Percentiles rank a stretch among this genome's conserved stretches.
phyloP scores from a whole-genome alignment of 2,888 invertebrate species.

The Drosophila dives region DNA sequence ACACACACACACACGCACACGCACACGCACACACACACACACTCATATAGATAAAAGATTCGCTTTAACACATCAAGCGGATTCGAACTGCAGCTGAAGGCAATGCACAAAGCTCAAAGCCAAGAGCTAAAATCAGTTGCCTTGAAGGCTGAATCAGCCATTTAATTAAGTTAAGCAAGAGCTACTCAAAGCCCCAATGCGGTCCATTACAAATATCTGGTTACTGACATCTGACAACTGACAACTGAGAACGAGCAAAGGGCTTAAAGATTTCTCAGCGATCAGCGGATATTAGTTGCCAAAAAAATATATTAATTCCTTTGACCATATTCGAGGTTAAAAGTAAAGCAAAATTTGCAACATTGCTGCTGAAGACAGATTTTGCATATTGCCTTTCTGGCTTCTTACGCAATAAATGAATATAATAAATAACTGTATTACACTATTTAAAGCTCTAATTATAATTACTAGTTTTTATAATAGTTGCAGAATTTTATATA shows the following conservation, averaged over 20 bases:
- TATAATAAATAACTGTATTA: neutral
- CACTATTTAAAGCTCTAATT: neutral
- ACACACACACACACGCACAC: slow-evolving; percentile 3
- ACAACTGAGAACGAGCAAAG: neutral
- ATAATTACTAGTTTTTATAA: neutral
- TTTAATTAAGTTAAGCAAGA: slow-evolving; percentile 13
- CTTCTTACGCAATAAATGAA: neutral
- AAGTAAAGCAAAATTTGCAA: neutral
- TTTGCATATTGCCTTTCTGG: neutral
- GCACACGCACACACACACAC: neutral
- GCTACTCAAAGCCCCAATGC: neutral
- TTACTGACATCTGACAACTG: neutral
- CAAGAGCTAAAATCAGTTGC: slow-evolving; percentile 16
- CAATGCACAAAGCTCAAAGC: slow-evolving; percentile 16
- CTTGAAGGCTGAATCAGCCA: slow-evolving; percentile 21
- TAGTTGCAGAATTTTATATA: neutral
- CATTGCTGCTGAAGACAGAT: neutral
- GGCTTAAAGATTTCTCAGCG: neutral
- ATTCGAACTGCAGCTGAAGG: neutral
- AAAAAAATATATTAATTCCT: neutral
- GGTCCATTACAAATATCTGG: neutral
- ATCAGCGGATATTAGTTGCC: neutral
- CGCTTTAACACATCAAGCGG: slow-evolving; percentile 44
- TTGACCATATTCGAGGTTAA: neutral
- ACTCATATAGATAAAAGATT: slow-evolving; percentile 15